A percentile compares a stretch with the other conserved stretches of the same genome.
Conservation (phyloP, 1,140 invertebrate species). For the Maniola jurtina region DNA sequence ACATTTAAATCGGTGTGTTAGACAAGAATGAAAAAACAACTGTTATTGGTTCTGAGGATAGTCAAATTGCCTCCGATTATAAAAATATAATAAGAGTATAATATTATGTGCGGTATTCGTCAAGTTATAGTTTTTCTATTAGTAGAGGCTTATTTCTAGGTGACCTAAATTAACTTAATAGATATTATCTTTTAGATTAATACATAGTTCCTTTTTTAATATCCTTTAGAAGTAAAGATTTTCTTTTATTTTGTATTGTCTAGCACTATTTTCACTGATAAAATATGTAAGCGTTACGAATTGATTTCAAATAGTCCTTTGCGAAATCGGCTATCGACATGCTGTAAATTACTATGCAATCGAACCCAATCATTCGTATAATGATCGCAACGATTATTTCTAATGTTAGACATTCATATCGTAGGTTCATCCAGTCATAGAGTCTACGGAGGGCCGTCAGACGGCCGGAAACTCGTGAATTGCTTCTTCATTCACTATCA, state of each 20-base stretch:
- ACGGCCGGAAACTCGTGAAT: constrained; percentile 21
- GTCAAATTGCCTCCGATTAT: too few species aligned
- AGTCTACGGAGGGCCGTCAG: constrained; percentile 14
- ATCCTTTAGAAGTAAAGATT: too few species aligned
- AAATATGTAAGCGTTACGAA: neutral
- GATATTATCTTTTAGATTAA: too few species aligned
- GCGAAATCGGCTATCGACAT: constrained; percentile 1
- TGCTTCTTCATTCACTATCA: constrained; percentile 18
- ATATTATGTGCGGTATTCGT: too few species aligned
- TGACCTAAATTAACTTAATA: too few species aligned
- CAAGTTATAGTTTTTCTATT: too few species aligned
- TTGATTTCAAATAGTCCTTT: constrained; percentile 1
- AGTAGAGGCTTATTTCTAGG: too few species aligned
- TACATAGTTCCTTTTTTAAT: too few species aligned
- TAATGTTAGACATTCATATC: constrained; percentile 22
- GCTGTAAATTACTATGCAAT: constrained; percentile 17
- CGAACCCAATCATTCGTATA: constrained; percentile 34
- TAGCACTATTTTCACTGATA: neutral
- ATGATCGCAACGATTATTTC: constrained; percentile 24
- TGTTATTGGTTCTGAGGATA: too few species aligned
- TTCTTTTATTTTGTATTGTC: neutral
- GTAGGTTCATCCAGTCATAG: constrained; percentile 13
- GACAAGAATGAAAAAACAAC: too few species aligned
- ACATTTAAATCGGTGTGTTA: too few species aligned
- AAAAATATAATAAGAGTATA: too few species aligned